These are phyloP conservation scores for Parotia lawesii DNA, from an alignment of 2,113 vertebrate genomes.

Conservation along the genomic window DNA sequence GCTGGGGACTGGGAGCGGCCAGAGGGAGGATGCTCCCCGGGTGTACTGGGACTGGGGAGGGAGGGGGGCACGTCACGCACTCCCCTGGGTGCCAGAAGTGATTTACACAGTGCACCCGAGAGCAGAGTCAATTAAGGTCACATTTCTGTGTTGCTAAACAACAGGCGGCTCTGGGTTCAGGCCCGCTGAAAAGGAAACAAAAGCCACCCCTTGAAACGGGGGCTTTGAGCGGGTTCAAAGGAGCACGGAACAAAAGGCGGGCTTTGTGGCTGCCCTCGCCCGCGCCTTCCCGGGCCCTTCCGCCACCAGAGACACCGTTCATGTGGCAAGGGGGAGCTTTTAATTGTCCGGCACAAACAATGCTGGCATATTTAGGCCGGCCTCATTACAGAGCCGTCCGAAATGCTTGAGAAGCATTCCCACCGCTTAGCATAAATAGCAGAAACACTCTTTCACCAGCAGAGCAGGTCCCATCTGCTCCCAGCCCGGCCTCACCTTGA, in stretches of 20 bases:
- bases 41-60: too few relatives aligned
- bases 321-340: slow-evolving; percentile 96
- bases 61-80: not conserved
- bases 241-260: slow-evolving; percentile 87
- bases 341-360: slow-evolving; percentile 90
- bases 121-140: slow-evolving; percentile 99
- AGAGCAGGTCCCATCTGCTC: slow-evolving; percentile 97
- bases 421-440: slow-evolving; percentile 90
- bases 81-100: slow-evolving; percentile 64
- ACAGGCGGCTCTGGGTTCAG: slow-evolving; percentile 83
- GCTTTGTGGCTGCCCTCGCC: slow-evolving; percentile 88
- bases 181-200: slow-evolving; percentile 88
- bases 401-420: slow-evolving; percentile 87
- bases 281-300: slow-evolving; percentile 76
- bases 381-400: slow-evolving; percentile 91
- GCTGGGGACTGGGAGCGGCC: fast-evolving
- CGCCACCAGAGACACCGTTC: slow-evolving; percentile 94
- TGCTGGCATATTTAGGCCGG: slow-evolving; percentile 87
- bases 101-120: slow-evolving; percentile 77
- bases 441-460: slow-evolving; percentile 88
- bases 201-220: slow-evolving; percentile 88
- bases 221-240: slow-evolving; percentile 92
- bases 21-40: not conserved
- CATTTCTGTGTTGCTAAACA: slow-evolving; percentile 96
- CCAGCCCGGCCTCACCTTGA: slow-evolving; percentile 90